Base-by-base conservation (phyloP, 1,140 invertebrate species). In the Samia ricini region DNA sequence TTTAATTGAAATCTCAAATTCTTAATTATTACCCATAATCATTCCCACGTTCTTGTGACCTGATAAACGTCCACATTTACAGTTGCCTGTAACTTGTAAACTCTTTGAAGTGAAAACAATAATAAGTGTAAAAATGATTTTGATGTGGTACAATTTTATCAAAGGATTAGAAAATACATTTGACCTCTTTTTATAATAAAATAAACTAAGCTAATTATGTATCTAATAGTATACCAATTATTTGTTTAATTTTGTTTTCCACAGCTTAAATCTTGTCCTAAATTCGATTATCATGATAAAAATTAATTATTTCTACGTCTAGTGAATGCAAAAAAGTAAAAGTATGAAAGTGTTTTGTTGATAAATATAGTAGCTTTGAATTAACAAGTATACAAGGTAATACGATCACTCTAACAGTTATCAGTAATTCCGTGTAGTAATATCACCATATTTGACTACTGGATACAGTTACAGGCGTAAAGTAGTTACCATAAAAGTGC, bases 41-140 rank as follows among this genome's bases (percentile, higher is more conserved):
- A 77, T 86, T 86, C 83, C 76, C 81, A 86, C 85, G 83, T 81
- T 55, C 52, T 55, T 12, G 33, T 42, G 33, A 42, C 33, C 33
- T 42, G 4, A 15, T 42, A 42, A 42, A 42, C 33, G 33, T 42
- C n/a, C n/a, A 15, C 33, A 12, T 42, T 42, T 42, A 42, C 33
- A 42, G 33, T 42, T 42, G 33, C n/a, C 15, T 42, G n/a, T 15
- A 42, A 42, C n/a, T n/a, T 42, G 33, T 42, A 42, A 42, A 42
- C 12, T 42, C 7, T 15, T 42, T 42, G 26, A 26, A n/a, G n/a
- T n/a, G n/a, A n/a, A n/a, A n/a, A n/a, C n/a, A 42, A 15, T 42
- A 42, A 42, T 42, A 15, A 15, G 10, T 42, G 33, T 42, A 42
- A 42, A 7, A 12, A 15, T 15, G 12, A 42, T 42, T 42, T 10